A percentile compares a stretch with the other conserved stretches of the same genome.
Evolutionary conservation across 1,140 invertebrate genomes (phyloP).

Genomic region (Drosophila pseudoobscura): DNA sequence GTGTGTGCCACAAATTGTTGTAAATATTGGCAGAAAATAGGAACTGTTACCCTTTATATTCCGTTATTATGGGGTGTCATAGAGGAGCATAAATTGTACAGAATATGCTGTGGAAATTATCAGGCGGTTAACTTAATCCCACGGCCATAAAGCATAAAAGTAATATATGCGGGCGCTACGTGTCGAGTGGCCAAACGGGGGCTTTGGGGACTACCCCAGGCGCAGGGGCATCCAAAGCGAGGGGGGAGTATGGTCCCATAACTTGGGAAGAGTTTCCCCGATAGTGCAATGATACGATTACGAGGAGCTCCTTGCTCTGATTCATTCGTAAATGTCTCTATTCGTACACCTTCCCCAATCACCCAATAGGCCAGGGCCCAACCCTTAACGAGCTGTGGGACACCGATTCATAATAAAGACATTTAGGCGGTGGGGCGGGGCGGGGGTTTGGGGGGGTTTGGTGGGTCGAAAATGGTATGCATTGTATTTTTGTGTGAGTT

Average conservation of each 20-base stretch:
- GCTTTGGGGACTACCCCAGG: conserved; percentile 8
- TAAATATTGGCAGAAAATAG: conserved; percentile 76
- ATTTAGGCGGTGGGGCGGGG: conserved; percentile 40
- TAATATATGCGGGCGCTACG: conserved; percentile 8
- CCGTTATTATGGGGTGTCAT: conserved; percentile 37
- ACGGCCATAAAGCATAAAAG: conserved; percentile 50
- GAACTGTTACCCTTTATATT: conserved; percentile 61
- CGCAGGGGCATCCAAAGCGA: conserved; percentile 26
- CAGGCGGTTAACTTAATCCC: conserved; percentile 74
- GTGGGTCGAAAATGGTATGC: conserved; percentile 47
- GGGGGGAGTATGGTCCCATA: not conserved
- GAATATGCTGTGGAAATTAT: conserved; percentile 75
- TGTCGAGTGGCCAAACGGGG: conserved; percentile 16
- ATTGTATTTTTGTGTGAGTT: conserved; percentile 13
- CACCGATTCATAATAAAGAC: conserved; percentile 60
- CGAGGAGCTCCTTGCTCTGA: too few species aligned
- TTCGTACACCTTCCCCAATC: not conserved
- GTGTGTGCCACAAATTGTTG: conserved; percentile 73
- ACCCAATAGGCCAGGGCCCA: conserved; percentile 22
- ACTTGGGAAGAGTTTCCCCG: too few species aligned
- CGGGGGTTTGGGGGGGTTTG: too few species aligned
- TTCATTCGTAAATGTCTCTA: too few species aligned
- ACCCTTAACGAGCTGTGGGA: conserved; percentile 45
- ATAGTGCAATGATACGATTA: too few species aligned
- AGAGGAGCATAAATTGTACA: conserved; percentile 66